Evolutionary conservation across 2,113 vertebrate genomes (phyloP), one percentile per base, ranked within the genome.

Genomic region (Trematomus loennbergii): DNA sequence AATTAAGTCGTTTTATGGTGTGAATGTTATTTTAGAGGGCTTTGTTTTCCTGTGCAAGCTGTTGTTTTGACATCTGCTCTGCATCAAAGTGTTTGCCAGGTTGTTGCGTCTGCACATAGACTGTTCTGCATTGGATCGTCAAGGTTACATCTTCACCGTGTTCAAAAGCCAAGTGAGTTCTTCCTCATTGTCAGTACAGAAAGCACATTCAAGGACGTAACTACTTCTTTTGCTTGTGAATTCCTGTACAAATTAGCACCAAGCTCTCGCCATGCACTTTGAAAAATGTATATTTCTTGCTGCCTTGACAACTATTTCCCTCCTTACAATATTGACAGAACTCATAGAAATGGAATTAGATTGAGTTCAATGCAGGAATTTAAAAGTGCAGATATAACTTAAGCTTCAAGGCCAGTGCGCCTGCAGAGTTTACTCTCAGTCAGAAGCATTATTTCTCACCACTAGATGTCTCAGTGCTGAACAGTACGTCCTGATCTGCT

Each of bases 121-220:
- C 57, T 22, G 20, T 58, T 65, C 40, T 75, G 52, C 71, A 81
- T 78, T 80, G 52, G 63, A 69, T 20, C 2, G 61, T 82, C 88
- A 87, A 88, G 88, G 90, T 73, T 72, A 22, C 46, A 72, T 69
- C 52, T 54, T 59, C 66, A 61, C 60, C 79, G 66, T 65, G 17
- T 58, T 85, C 48, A 62, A 54, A 81, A 74, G 73, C 68, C 69
- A 68, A 20, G 36, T 11, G 9, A 76, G 22, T 59, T 49, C 54
- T 25, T 65, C 12, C 4, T 36, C 60, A 1, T 59, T n/a, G 40
- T 79, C n/a, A 52, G 12, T 2, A 17, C 50, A 17, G 17, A 50
- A 22, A 16, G 16, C 65, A 67, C 9, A 66, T 72, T 71, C 80
- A 82, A 68, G 69, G 59, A 74, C 72, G 45, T 2, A 18, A 62